Evolutionary conservation across 2,797 vertebrate genomes (phyloP).

Genomic region (Fistularia tabacaria): DNA sequence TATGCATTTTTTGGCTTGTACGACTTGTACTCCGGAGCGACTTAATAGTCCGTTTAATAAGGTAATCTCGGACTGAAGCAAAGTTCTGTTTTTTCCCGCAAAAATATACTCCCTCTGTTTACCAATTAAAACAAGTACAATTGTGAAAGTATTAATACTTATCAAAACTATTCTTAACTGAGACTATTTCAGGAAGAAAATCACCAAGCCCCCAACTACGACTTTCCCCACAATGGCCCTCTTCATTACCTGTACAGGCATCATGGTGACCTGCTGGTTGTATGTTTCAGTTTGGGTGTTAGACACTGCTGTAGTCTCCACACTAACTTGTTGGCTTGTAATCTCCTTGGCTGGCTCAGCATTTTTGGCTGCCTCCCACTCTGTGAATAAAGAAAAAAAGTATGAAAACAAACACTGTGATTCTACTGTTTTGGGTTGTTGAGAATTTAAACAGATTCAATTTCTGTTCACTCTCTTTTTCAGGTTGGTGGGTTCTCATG

Average conservation of each 20-base stretch:
- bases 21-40: no score
- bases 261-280: constrained; percentile 90
- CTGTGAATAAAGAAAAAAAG: constrained; percentile 61
- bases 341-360: constrained; percentile 85
- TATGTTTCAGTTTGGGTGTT: constrained; percentile 85
- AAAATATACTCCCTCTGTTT: no score
- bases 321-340: constrained; percentile 70
- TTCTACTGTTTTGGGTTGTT: constrained; percentile 6
- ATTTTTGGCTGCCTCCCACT: constrained; percentile 91
- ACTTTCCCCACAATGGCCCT: constrained; percentile 5
- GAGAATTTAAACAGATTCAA: constrained; percentile 6
- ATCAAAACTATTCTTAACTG: no score
- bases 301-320: constrained; percentile 75
- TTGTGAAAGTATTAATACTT: no score
- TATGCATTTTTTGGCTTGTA: no score
- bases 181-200: no score
- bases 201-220: no score
- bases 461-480: constrained; percentile 3
- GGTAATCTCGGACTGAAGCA: no score
- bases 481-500: no score
- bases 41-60: no score
- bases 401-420: constrained; percentile 1
- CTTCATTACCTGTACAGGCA: constrained; percentile 84
- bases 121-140: no score
- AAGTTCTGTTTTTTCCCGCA: no score